phyloP scores from a whole-genome alignment of 2,888 invertebrate species.

The Tridacna crocea region DNA sequence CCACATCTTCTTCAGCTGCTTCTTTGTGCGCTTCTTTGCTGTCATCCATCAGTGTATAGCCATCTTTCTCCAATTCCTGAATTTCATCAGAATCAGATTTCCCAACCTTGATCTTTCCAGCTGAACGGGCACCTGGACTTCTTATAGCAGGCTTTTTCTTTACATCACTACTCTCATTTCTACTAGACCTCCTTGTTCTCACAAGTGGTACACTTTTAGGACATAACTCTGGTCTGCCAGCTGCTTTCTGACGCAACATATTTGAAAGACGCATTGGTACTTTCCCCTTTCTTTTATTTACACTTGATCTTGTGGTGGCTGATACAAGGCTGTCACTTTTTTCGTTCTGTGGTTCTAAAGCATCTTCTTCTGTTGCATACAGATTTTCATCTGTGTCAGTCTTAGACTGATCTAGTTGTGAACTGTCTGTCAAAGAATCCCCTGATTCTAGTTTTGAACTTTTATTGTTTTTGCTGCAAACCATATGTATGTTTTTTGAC shows the following conservation, averaged over 20 bases:
- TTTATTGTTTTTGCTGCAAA: no score
- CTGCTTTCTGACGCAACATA: conserved; percentile 20
- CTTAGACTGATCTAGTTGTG: background rate
- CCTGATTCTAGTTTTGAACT: no score
- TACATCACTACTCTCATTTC: background rate
- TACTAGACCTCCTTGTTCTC: conserved; percentile 40
- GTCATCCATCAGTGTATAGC: background rate
- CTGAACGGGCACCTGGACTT: no score
- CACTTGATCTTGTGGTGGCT: conserved; percentile 49
- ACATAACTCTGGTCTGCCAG: conserved; percentile 15
- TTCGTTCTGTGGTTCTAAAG: background rate
- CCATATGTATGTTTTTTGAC: no score
- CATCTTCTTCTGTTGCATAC: conserved; percentile 4
- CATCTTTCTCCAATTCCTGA: background rate
- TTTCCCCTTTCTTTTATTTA: conserved; percentile 51
- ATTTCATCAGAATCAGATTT: no score
- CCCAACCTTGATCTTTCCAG: no score
- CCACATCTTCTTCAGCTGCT: background rate
- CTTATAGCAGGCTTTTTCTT: background rate
- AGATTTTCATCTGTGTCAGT: background rate
- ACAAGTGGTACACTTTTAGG: conserved; percentile 35
- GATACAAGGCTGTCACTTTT: background rate
- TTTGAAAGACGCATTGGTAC: conserved; percentile 40
- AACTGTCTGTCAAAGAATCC: background rate
- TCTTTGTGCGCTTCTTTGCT: background rate